These are phyloP conservation scores for Etheostoma perlongum DNA, from an alignment of 2,797 vertebrate species.

Conservation along the genomic window DNA sequence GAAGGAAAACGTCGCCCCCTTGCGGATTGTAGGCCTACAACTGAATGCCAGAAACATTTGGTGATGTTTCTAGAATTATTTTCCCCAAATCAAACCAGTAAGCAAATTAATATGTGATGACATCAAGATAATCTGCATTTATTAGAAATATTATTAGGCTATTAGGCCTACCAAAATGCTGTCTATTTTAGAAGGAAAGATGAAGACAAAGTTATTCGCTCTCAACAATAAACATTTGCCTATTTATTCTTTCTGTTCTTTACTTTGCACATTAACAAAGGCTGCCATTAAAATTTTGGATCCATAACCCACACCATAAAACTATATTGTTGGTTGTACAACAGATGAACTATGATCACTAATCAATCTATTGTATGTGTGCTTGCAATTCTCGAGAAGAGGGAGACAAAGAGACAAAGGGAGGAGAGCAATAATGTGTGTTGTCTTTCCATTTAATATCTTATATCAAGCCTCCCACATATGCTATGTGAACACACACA, in stretches of 20 bases:
- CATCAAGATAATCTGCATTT: background rate
- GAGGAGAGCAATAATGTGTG: background rate
- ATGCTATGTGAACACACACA: background rate
- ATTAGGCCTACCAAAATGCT: background rate
- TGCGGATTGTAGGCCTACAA: background rate
- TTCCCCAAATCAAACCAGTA: background rate
- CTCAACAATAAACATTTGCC: too few relatives aligned
- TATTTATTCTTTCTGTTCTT: background rate
- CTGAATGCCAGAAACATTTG: background rate
- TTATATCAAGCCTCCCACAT: background rate
- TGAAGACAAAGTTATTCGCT: too few relatives aligned
- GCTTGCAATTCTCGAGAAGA: background rate
- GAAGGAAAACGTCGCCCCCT: background rate
- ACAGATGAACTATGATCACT: background rate
- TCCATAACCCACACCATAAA: constrained; percentile 1
- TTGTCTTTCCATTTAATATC: constrained; percentile 4
- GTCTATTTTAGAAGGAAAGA: background rate
- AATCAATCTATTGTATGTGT: background rate
- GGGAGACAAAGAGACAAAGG: background rate
- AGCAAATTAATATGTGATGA: background rate
- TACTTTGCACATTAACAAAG: background rate
- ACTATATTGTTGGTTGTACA: background rate
- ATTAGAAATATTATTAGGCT: too few relatives aligned
- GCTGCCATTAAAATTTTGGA: background rate
- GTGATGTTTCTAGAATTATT: background rate